Conservation (phyloP, 2,797 vertebrate genomes). For the Buphagus erythrorhynchus region DNA sequence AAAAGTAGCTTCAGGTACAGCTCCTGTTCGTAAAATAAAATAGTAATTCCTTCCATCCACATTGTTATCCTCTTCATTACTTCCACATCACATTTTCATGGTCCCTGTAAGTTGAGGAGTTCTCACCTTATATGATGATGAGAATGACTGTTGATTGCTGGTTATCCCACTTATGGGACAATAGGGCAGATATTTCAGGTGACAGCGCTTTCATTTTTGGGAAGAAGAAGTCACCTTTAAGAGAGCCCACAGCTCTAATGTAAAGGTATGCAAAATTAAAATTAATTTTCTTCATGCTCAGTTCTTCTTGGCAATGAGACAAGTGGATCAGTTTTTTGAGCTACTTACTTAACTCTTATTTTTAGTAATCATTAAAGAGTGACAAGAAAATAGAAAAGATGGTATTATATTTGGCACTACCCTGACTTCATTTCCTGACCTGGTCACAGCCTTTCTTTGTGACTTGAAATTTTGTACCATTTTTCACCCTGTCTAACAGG, state of each 20-base stretch:
- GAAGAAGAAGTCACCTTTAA: not conserved
- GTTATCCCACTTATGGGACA: not conserved
- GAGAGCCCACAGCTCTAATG: not conserved
- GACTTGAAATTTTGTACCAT: not conserved
- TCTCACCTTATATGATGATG: not conserved
- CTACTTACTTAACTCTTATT: not conserved
- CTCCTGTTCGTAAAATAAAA: not conserved
- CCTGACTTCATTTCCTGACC: not conserved
- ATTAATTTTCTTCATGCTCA: not conserved
- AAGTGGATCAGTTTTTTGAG: not conserved
- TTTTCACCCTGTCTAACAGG: not conserved
- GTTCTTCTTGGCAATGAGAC: not conserved
- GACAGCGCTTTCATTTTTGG: not conserved
- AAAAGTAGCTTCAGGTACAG: not conserved
- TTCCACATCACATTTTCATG: not conserved
- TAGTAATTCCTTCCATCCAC: not conserved
- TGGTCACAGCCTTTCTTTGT: not conserved
- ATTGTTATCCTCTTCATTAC: not conserved
- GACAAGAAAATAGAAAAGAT: slow-evolving; percentile 2
- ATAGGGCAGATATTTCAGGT: not conserved
- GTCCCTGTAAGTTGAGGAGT: not conserved
- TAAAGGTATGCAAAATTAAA: not conserved
- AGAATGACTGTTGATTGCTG: not conserved
- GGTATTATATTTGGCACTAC: not conserved
- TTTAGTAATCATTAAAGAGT: slow-evolving; percentile 2